These are phyloP conservation scores for Progne subis DNA, from an alignment of 2,113 vertebrate genomes.

Conservation along the genomic window DNA sequence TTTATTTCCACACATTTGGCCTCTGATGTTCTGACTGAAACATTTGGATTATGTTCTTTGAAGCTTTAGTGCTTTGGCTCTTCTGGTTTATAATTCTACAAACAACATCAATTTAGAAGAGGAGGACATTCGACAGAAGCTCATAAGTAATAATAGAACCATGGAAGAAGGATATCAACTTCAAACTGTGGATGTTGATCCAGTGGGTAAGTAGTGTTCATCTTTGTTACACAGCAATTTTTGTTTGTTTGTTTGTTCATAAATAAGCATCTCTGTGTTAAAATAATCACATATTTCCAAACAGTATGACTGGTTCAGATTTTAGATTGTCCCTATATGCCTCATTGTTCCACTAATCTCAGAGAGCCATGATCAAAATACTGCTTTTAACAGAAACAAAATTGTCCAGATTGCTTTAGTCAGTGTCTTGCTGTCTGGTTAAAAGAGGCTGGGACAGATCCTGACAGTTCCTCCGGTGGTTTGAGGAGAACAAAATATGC, in stretches of 20 bases:
- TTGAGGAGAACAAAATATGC: neutral
- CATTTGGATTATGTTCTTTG: conserved; percentile 10
- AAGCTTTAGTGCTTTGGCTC: conserved; percentile 80
- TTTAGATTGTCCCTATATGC: neutral
- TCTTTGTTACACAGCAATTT: neutral
- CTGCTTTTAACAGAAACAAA: neutral
- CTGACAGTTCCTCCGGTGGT: neutral
- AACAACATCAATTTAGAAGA: conserved; percentile 78
- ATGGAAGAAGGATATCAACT: conserved; percentile 74
- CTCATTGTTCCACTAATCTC: neutral
- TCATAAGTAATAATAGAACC: conserved; percentile 62
- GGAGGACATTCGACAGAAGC: conserved; percentile 68
- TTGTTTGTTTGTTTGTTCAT: neutral
- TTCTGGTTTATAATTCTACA: conserved; percentile 83
- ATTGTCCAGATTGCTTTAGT: neutral
- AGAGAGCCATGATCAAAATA: neutral
- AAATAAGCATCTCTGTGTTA: neutral
- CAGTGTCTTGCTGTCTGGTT: neutral
- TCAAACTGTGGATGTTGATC: conserved; percentile 56
- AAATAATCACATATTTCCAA: neutral
- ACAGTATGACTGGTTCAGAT: neutral
- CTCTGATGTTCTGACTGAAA: conserved; percentile 30
- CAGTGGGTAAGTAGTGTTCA: conserved; percentile 77
- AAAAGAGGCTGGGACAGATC: neutral
- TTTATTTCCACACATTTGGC: neutral